Percentiles rank a stretch among this genome's conserved stretches.
phyloP scores from a whole-genome alignment of 1,140 invertebrate species.

The Diabrotica undecimpunctata region DNA sequence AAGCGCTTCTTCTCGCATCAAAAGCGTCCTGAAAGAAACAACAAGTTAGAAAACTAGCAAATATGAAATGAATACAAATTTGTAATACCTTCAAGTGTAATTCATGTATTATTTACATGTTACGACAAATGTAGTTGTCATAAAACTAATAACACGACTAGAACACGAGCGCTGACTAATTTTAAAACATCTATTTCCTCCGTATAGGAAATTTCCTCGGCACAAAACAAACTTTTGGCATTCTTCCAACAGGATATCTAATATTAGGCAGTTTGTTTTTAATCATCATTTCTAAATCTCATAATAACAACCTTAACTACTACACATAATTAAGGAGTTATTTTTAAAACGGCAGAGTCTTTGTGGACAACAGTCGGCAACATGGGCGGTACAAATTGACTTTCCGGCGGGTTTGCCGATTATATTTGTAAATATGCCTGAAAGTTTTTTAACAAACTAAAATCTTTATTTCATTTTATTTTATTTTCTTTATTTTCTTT shows the following conservation, averaged over 20 bases:
- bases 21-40: constrained; percentile 40
- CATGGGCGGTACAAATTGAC: too few species aligned
- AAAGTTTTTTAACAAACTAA: too few species aligned
- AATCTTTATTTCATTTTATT: too few species aligned
- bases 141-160: constrained; percentile 20
- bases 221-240: constrained; percentile 37
- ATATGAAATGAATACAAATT: not conserved
- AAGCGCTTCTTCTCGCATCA: constrained; percentile 43
- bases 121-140: constrained; percentile 24
- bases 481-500: too few species aligned
- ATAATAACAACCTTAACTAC: constrained; percentile 31
- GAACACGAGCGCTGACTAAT: constrained; percentile 39
- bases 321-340: constrained; percentile 26
- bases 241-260: constrained; percentile 46
- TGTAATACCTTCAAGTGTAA: not conserved
- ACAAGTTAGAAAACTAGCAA: not conserved
- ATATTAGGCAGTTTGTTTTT: constrained; percentile 41
- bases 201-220: constrained; percentile 38
- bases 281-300: constrained; percentile 23
- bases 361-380: not conserved
- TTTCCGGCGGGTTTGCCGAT: too few species aligned
- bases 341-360: constrained; percentile 14
- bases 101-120: constrained; percentile 23
- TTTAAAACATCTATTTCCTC: constrained; percentile 40
- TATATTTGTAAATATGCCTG: too few species aligned